These are phyloP conservation scores for Acanthochromis polyacanthus DNA, from an alignment of 2,113 vertebrate genomes.

Conservation along the genomic window DNA sequence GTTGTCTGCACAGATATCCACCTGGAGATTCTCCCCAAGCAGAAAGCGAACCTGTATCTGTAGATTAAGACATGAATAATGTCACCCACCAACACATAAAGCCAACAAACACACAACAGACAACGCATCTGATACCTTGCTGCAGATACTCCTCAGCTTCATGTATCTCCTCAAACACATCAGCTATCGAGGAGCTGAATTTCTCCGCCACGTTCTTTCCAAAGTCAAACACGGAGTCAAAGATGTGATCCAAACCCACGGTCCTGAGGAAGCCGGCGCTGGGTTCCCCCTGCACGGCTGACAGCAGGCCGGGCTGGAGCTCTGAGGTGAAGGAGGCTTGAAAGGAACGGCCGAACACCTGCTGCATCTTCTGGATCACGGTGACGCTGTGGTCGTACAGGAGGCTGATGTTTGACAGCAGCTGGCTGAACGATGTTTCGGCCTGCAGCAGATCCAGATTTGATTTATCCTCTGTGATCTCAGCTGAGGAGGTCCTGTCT, in stretches of 20 bases:
- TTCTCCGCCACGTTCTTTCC: slow-evolving; percentile 83
- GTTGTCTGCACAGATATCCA: slow-evolving; percentile 77
- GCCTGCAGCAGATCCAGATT: slow-evolving; percentile 82
- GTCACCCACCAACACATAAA: neutral
- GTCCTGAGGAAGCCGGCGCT: slow-evolving; percentile 45
- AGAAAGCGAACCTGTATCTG: slow-evolving; percentile 27
- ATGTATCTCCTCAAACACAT: slow-evolving; percentile 74
- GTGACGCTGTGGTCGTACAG: slow-evolving; percentile 83
- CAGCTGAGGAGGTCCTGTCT: neutral
- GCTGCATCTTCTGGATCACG: slow-evolving; percentile 84
- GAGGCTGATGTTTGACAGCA: slow-evolving; percentile 75
- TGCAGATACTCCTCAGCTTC: slow-evolving; percentile 64
- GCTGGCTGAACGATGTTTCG: slow-evolving; percentile 81
- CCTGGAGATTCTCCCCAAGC: slow-evolving; percentile 19
- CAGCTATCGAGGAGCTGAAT: slow-evolving; percentile 77
- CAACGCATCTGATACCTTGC: slow-evolving; percentile 71
- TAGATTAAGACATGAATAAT: slow-evolving; percentile 5
- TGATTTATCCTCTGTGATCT: slow-evolving; percentile 59
- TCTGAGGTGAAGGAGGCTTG: slow-evolving; percentile 81
- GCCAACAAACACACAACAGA: neutral
- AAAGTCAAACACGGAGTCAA: slow-evolving; percentile 85
- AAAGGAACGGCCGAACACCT: slow-evolving; percentile 85
- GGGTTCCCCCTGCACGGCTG: slow-evolving; percentile 52
- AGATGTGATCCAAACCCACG: slow-evolving; percentile 74
- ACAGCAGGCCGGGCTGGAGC: slow-evolving; percentile 60